Evolutionary conservation across 2,888 invertebrate species (phyloP), one percentile per base, ranked within the genome.

Genomic region (Microplitis deprimator): DNA sequence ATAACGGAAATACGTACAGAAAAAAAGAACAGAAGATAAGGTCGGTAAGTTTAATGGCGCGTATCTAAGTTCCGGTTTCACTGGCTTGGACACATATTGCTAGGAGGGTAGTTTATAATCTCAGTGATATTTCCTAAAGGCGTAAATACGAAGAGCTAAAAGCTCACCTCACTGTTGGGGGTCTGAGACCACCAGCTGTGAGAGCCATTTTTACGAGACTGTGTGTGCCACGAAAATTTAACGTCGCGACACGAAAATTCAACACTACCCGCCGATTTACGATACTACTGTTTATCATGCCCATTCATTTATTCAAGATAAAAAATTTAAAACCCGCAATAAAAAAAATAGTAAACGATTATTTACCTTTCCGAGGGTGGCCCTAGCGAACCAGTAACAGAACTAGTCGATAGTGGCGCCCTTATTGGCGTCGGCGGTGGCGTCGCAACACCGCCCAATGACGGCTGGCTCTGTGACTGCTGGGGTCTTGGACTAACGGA

Each of bases 371-470:
- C 88, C 65, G 84, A 83, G 84, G 88, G 87, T 71, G 87, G 86
- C 83, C 85, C 86, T 62, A 86, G 85, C 81, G 85, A 85, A 74
- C 86, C 85, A 62, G 82, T 84, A 79, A 87, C 72, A 39, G 76
- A 65, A 75, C 73, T 73, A 38, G 79, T 72, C n/a, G 82, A 73
- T 38, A 80, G 81, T 75, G 83, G 79, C 74, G 83, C 79, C 40
- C 77, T 70, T 13, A 67, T 79, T 6, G 94, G 91, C 17, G 90
- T 87, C 86, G 85, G 91, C 87, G 91, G 94, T 87, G 91, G 94
- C 84, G 93, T 92, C 64, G 92, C 91, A 82, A 91, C 91, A 75
- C 91, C 91, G 69, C 92, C 92, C 76, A 92, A 91, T 77, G 93
- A 91, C 75, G 93, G 85, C 83, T 88, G 93, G 87, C 92, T 93